A percentile compares a stretch with the other conserved stretches of the same genome.
Conservation (phyloP, 2,113 vertebrate species). For the Aix galericulata region DNA sequence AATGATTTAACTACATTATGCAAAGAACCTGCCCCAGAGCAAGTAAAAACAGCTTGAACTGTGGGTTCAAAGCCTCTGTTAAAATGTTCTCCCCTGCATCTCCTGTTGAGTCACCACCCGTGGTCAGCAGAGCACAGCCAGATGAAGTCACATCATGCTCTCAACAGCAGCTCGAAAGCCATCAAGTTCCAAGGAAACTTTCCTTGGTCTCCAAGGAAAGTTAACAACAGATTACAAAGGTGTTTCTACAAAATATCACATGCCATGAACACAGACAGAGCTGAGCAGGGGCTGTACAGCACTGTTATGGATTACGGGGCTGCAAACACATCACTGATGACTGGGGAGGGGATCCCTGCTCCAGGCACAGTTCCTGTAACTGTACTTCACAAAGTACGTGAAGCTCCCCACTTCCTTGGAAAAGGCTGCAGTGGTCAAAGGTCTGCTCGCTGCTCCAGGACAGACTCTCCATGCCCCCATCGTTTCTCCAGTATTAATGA, state of each 20-base stretch:
- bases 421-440: neutral
- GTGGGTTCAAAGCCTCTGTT: neutral
- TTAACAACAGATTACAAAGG: neutral
- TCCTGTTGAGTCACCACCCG: neutral
- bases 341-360: neutral
- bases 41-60: neutral
- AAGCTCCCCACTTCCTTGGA: neutral
- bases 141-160: neutral
- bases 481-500: neutral
- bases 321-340: neutral
- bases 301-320: neutral
- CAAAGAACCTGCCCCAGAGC: neutral
- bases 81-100: neutral
- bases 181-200: neutral
- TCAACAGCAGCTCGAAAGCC: neutral
- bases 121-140: neutral
- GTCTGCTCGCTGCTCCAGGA: neutral
- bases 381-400: neutral
- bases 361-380: neutral
- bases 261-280: neutral
- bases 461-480: neutral
- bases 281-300: neutral
- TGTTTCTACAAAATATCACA: accelerated
- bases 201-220: neutral
- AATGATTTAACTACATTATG: neutral